A percentile compares a stretch with the other conserved stretches of the same genome.
These are phyloP conservation scores for Sycophila texana DNA, from an alignment of 2,888 invertebrate genomes.

Conservation along the genomic window DNA sequence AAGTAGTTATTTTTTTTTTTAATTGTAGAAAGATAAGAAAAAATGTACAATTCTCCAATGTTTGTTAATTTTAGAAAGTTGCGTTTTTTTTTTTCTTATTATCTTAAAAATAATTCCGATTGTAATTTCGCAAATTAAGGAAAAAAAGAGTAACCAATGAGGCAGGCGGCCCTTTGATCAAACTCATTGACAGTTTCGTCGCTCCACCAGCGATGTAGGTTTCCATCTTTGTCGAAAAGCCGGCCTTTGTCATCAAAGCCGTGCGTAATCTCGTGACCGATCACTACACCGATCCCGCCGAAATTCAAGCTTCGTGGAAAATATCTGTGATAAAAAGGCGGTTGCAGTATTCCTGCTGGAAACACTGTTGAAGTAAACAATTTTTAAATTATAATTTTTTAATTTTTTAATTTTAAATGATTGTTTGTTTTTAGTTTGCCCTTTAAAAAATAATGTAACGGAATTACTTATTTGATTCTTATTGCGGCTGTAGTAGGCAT, in stretches of 20 bases:
- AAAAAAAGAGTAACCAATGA: slow-evolving; percentile 77
- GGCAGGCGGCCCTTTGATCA: slow-evolving; percentile 85
- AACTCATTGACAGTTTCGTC: slow-evolving; percentile 85
- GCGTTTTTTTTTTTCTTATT: no score
- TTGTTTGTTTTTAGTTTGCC: neutral
- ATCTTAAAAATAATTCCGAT: no score
- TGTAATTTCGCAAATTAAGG: neutral
- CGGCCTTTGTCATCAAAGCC: slow-evolving; percentile 95
- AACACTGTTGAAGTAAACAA: slow-evolving; percentile 80
- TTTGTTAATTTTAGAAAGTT: neutral
- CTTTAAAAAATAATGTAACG: neutral
- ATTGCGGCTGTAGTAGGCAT: slow-evolving; percentile 96
- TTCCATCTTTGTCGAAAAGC: slow-evolving; percentile 95
- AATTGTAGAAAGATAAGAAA: no score
- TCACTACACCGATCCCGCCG: slow-evolving; percentile 94
- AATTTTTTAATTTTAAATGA: neutral
- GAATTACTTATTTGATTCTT: slow-evolving; percentile 91
- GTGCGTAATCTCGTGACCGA: slow-evolving; percentile 94
- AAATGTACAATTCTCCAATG: no score
- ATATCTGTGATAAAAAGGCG: slow-evolving; percentile 93
- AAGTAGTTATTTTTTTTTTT: no score
- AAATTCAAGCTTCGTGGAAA: slow-evolving; percentile 90
- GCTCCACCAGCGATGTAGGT: slow-evolving; percentile 91
- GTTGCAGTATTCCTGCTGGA: slow-evolving; percentile 95
- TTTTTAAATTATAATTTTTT: neutral